A percentile compares a stretch with the other conserved stretches of the same genome.
phyloP scores from a whole-genome alignment of 2,888 invertebrate species.

The Anodontia alba region DNA sequence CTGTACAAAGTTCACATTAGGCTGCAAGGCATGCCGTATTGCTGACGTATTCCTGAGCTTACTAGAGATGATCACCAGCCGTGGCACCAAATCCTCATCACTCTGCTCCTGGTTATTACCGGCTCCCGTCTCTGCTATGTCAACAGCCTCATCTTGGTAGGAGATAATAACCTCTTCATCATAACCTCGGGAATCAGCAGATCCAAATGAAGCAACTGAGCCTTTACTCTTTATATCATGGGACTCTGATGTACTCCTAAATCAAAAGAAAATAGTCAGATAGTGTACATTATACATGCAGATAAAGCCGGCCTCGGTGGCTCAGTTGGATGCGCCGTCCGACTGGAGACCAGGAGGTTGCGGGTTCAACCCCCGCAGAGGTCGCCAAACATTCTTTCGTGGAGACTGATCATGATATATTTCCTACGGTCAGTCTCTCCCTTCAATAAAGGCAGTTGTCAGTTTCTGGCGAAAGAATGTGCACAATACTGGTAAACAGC shows the following conservation, averaged over 20 bases:
- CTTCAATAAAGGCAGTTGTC: no score
- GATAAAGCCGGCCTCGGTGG: no score
- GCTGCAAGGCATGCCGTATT: slow-evolving; percentile 78
- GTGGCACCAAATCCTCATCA: slow-evolving; percentile 40
- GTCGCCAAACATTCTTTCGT: no score
- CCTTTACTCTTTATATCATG: slow-evolving; percentile 47
- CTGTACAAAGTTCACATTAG: slow-evolving; percentile 80
- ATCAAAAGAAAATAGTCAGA: background rate
- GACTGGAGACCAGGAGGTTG: no score
- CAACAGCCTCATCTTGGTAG: slow-evolving; percentile 64
- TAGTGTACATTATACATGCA: no score
- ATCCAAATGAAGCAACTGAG: slow-evolving; percentile 57
- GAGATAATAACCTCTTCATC: slow-evolving; percentile 62
- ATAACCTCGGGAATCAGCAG: slow-evolving; percentile 49
- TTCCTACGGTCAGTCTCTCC: no score
- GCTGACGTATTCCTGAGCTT: slow-evolving; percentile 82
- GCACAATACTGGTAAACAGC: no score
- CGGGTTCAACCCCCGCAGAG: no score
- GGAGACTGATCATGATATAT: no score
- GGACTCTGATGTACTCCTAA: slow-evolving; percentile 31
- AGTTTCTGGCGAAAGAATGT: no score
- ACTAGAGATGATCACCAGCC: slow-evolving; percentile 84
- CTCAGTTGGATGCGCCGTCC: no score
- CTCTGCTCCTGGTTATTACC: slow-evolving; percentile 32
- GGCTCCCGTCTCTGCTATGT: slow-evolving; percentile 58